These are phyloP conservation scores for Colossoma macropomum DNA, from an alignment of 2,113 vertebrate genomes.

Conservation along the genomic window DNA sequence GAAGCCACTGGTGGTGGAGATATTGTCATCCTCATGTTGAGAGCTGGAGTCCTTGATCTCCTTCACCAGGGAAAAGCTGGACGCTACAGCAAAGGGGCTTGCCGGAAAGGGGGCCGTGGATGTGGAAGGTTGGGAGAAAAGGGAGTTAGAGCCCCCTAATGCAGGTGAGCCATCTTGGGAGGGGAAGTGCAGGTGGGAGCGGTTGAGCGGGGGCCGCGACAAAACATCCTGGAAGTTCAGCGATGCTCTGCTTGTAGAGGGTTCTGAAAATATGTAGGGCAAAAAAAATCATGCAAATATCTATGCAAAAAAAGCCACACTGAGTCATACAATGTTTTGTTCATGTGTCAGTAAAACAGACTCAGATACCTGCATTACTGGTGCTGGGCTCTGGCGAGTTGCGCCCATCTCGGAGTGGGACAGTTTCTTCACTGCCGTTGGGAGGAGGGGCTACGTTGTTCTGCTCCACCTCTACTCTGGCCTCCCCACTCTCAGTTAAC, in stretches of 20 bases:
- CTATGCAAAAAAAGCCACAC: background rate
- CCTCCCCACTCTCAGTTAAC: slow-evolving; percentile 66
- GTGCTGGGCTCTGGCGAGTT: slow-evolving; percentile 85
- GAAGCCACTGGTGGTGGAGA: slow-evolving; percentile 98
- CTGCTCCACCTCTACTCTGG: slow-evolving; percentile 55
- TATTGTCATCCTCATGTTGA: slow-evolving; percentile 98
- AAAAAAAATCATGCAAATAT: background rate
- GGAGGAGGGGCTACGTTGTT: slow-evolving; percentile 74
- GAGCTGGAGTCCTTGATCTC: slow-evolving; percentile 99
- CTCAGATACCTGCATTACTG: slow-evolving; percentile 80
- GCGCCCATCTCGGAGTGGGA: slow-evolving; percentile 77
- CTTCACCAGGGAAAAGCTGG: slow-evolving; percentile 88
- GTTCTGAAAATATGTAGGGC: slow-evolving; percentile 75
- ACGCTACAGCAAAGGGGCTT: slow-evolving; percentile 81
- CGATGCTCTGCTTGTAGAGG: slow-evolving; percentile 87
- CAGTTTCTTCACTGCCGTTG: slow-evolving; percentile 79
- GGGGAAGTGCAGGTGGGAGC: slow-evolving; percentile 88
- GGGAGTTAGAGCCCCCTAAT: slow-evolving; percentile 61
- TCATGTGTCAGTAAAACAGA: background rate
- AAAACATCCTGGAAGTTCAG: slow-evolving; percentile 89
- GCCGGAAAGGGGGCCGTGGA: slow-evolving; percentile 82
- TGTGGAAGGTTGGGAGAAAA: slow-evolving; percentile 89
- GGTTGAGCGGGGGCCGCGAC: slow-evolving; percentile 92
- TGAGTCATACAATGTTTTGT: too few relatives aligned
- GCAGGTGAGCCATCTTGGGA: slow-evolving; percentile 83